Percentiles rank a stretch among this genome's conserved stretches.
Conservation (phyloP, 2,797 vertebrate genomes). For the Microhierax caerulescens region DNA sequence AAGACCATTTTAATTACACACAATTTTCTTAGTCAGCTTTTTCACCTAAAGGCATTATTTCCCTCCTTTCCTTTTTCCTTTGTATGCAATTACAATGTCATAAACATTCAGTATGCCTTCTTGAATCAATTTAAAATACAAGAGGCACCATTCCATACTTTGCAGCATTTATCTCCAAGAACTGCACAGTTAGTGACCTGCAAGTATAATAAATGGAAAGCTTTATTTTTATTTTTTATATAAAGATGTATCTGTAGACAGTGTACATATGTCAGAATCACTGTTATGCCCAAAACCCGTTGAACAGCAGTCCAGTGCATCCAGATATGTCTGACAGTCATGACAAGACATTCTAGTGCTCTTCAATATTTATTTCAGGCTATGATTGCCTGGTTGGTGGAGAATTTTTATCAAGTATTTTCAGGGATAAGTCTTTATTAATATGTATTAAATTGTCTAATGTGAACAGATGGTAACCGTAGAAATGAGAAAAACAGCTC, state of each 20-base stretch:
- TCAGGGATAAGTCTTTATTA: background rate
- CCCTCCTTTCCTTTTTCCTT: background rate
- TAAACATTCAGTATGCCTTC: background rate
- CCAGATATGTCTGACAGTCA: background rate
- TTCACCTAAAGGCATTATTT: background rate
- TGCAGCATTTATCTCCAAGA: conserved; percentile 4
- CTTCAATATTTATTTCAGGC: background rate
- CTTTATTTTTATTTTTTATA: conserved; percentile 23
- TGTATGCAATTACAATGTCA: background rate
- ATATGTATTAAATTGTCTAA: background rate
- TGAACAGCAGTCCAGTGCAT: background rate
- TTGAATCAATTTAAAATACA: background rate
- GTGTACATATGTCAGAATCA: background rate
- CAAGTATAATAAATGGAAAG: conserved; percentile 6
- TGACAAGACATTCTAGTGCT: background rate
- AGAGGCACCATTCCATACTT: background rate
- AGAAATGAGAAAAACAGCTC: background rate
- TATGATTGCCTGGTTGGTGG: background rate
- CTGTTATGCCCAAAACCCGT: background rate
- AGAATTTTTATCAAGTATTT: background rate
- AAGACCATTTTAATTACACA: background rate
- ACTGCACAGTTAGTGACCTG: background rate
- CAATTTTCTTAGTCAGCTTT: background rate
- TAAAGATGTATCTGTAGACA: background rate
- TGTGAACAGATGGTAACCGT: background rate